Base-by-base conservation (phyloP, 2,113 vertebrate species). In the Butorides virescens region DNA sequence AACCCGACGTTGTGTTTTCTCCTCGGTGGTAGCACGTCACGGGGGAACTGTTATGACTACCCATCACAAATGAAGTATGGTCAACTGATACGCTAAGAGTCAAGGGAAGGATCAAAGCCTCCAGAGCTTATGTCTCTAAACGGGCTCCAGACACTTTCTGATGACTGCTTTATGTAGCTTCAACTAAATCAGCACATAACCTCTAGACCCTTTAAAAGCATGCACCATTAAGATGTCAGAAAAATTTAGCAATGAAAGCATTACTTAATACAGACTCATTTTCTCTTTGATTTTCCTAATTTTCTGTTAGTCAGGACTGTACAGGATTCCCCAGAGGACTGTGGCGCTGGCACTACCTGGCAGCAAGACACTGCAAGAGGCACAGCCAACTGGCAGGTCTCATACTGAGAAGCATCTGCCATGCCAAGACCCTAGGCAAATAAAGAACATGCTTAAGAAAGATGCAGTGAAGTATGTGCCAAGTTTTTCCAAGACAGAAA, bases 171-270 rank as follows among this genome's bases (percentile, higher is more conserved):
- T 68, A 65, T 49, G 55, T 52, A 86, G 16, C 49, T 84, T 88
- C 56, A 96, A 63, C 65, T 93, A 94, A 92, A 94, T 53, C 47
- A 86, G 44, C 55, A 92, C 84, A 68, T 87, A 87, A 79, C 80
- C 65, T 84, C 39, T 65, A 72, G 66, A 81, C 17, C 36, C 18
- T 91, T 89, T 91, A 96, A 96, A 91, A 47, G 44, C 80, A 73
- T 50, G 49, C 11, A 61, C 32, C 58, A 89, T 86, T 86, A 95
- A 93, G 59, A 92, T 78, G 79, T 87, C 68, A 87, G 53, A 89
- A 86, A 93, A 95, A 94, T 29, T 42, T 34, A 91, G 30, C 55
- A 86, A 17, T 70, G 34, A 87, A 91, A 84, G 11, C 19, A 82
- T 86, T 92, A 77, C 86, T 82, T 80, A 88, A 86, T 71, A 52